phyloP scores from a whole-genome alignment of 2,888 invertebrate species.

The Drosophila peninsularis region DNA sequence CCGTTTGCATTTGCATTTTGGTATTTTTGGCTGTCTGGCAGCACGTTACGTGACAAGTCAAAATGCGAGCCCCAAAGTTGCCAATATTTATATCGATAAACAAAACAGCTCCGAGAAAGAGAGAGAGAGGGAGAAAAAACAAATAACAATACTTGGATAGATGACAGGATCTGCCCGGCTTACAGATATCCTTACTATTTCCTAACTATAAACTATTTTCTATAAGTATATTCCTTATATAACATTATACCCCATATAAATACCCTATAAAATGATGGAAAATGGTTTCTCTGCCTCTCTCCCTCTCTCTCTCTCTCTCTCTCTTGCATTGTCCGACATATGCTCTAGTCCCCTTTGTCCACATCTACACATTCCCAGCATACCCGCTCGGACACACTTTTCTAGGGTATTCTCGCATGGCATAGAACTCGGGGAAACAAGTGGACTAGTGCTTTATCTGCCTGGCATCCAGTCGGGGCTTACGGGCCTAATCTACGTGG shows the following conservation, averaged over 20 bases:
- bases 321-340: background rate
- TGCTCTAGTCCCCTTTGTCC: background rate
- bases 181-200: background rate
- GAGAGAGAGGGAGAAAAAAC: background rate
- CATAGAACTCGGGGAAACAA: conserved; percentile 12
- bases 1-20: conserved; percentile 25
- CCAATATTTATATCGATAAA: conserved; percentile 78
- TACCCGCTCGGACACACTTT: background rate
- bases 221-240: no score
- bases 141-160: conserved; percentile 3
- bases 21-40: conserved; percentile 22
- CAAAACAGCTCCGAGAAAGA: conserved; percentile 60
- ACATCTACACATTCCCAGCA: background rate
- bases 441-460: conserved; percentile 39
- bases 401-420: conserved; percentile 9
- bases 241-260: background rate
- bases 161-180: background rate
- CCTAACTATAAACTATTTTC: no score
- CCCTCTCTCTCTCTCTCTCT: background rate
- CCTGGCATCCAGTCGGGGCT: conserved; percentile 44
- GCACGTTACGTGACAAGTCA: conserved; percentile 68
- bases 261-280: background rate
- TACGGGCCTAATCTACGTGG: conserved; percentile 66
- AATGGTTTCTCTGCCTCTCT: background rate
- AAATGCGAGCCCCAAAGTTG: conserved; percentile 51